These are phyloP conservation scores for Himalopsyche japonica DNA, from an alignment of 2,888 invertebrate genomes.

Conservation along the genomic window DNA sequence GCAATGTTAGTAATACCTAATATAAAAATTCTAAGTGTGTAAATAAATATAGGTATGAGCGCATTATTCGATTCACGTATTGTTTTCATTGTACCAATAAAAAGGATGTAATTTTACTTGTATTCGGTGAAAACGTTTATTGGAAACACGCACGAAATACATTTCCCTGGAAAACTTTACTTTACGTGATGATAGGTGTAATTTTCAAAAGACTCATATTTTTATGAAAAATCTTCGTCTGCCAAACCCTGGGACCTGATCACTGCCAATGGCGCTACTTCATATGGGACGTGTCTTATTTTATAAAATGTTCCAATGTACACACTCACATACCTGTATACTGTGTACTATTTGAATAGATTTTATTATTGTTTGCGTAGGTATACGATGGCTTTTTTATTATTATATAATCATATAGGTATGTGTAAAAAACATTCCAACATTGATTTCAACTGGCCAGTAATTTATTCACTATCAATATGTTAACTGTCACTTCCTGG, in stretches of 20 bases:
- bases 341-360: not conserved
- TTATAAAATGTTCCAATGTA: not conserved
- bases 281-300: conserved; percentile 31
- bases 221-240: conserved; percentile 30
- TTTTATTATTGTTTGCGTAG: not conserved
- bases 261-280: conserved; percentile 29
- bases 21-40: not conserved
- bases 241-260: conserved; percentile 6
- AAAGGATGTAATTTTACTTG: conserved; percentile 35
- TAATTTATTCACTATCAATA: too few relatives aligned
- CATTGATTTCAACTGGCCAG: too few relatives aligned
- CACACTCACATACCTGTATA: not conserved
- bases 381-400: not conserved
- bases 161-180: conserved; percentile 4
- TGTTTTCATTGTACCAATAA: conserved; percentile 30
- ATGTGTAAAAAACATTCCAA: too few relatives aligned
- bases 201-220: conserved; percentile 28
- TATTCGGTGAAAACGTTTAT: conserved; percentile 33
- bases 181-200: conserved; percentile 9
- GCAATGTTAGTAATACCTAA: too few relatives aligned
- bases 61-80: conserved; percentile 22
- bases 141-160: conserved; percentile 33
- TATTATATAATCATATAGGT: too few relatives aligned
- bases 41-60: not conserved
- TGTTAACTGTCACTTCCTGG: too few relatives aligned